phyloP scores from a whole-genome alignment of 2,888 invertebrate species.

The Eustalomyia histrio region DNA sequence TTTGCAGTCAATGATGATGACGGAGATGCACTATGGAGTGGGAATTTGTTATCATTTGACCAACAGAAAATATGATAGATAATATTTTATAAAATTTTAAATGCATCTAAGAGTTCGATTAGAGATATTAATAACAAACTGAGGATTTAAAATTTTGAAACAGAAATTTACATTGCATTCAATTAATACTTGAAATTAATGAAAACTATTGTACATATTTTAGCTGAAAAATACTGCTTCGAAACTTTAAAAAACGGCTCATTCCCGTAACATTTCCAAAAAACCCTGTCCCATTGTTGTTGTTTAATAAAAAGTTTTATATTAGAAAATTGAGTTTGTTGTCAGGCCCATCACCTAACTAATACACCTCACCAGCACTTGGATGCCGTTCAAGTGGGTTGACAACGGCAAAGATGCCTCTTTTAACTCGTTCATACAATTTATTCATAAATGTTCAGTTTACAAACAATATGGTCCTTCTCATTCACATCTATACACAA shows the following conservation, averaged over 20 bases:
- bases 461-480: constrained; percentile 45
- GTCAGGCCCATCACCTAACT: constrained; percentile 60
- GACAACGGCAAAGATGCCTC: constrained; percentile 44
- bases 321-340: constrained; percentile 44
- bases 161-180: too few species aligned
- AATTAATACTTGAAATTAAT: too few species aligned
- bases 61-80: too few species aligned
- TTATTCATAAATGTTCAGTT: constrained; percentile 76
- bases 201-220: too few species aligned
- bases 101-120: too few species aligned
- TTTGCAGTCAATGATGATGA: constrained; percentile 36
- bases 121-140: too few species aligned
- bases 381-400: constrained; percentile 40
- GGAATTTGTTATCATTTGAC: background rate
- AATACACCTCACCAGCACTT: background rate
- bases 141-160: too few species aligned
- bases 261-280: too few species aligned
- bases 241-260: too few species aligned
- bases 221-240: too few species aligned
- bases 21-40: constrained; percentile 38
- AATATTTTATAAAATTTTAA: too few species aligned
- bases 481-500: constrained; percentile 34
- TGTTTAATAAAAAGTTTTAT: constrained; percentile 28
- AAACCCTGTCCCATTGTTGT: background rate
- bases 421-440: constrained; percentile 72